phyloP scores from a whole-genome alignment of 1,140 invertebrate species.

The Schlechtendalia chinensis region DNA sequence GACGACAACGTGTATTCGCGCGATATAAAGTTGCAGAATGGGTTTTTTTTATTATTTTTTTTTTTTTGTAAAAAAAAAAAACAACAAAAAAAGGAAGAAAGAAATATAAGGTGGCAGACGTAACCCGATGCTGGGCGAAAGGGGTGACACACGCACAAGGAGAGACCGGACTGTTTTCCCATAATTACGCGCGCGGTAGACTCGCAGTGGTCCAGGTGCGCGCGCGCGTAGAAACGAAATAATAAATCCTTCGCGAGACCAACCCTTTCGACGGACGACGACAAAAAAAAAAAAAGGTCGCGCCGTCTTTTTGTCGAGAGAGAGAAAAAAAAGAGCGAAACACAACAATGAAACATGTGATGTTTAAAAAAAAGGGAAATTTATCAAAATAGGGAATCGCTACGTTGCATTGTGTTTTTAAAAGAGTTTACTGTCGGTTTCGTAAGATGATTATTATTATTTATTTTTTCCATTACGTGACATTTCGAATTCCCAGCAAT shows the following conservation, averaged over 20 bases:
- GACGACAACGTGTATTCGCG: too few relatives aligned
- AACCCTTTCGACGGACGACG: constrained; percentile 45
- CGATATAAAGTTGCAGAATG: constrained; percentile 44
- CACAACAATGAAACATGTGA: constrained; percentile 35
- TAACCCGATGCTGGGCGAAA: constrained; percentile 47
- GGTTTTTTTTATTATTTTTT: too few relatives aligned
- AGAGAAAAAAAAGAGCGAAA: not conserved
- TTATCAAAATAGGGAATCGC: constrained; percentile 46
- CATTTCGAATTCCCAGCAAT: not conserved
- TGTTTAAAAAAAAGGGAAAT: constrained; percentile 45
- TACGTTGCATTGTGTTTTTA: constrained; percentile 24
- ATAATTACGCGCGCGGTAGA: constrained; percentile 24
- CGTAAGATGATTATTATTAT: constrained; percentile 23
- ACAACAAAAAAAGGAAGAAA: not conserved
- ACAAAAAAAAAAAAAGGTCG: constrained; percentile 41
- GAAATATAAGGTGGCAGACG: constrained; percentile 35
- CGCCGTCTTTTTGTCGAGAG: constrained; percentile 36
- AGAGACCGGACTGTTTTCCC: constrained; percentile 45
- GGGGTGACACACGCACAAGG: constrained; percentile 39
- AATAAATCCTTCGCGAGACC: constrained; percentile 43
- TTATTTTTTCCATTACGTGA: constrained; percentile 28
- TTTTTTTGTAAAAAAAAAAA: constrained; percentile 45
- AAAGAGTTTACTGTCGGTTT: constrained; percentile 27
- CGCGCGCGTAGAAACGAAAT: constrained; percentile 38
- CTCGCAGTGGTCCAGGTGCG: constrained; percentile 42